phyloP scores from a whole-genome alignment of 1,140 invertebrate species.

The Cyclargus thomasi region DNA sequence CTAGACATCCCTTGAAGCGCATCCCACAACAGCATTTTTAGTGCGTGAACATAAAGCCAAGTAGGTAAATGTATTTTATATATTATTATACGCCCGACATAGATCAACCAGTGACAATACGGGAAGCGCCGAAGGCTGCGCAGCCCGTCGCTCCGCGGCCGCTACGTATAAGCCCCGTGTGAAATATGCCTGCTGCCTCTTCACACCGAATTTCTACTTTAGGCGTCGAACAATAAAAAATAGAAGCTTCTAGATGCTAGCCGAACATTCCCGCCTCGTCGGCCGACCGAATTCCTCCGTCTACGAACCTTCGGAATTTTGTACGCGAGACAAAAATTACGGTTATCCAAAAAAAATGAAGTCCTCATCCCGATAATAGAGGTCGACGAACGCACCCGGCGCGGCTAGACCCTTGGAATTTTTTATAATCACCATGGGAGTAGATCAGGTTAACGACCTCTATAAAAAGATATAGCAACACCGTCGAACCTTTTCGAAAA shows the following conservation, averaged over 20 bases:
- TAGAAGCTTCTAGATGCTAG: not conserved
- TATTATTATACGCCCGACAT: not conserved
- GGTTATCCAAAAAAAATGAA: not conserved
- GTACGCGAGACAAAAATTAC: not conserved
- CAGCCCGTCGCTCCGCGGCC: not conserved
- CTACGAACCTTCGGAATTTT: not conserved
- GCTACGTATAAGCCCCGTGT: constrained; percentile 5
- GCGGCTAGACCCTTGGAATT: constrained; percentile 6
- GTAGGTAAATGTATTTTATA: too few species aligned
- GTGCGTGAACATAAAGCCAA: too few species aligned
- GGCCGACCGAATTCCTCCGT: not conserved
- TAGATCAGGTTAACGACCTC: constrained; percentile 9
- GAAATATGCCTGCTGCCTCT: not conserved
- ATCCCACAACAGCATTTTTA: too few species aligned
- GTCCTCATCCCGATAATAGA: constrained; percentile 10
- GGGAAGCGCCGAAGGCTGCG: not conserved
- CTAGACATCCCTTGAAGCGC: not conserved
- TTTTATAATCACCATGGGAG: constrained; percentile 12
- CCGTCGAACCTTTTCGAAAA: constrained; percentile 12
- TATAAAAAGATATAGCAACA: constrained; percentile 14
- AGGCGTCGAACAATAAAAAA: not conserved
- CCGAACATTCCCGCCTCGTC: not conserved
- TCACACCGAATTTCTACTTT: constrained; percentile 9
- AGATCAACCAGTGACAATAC: not conserved
- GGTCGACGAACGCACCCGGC: not conserved